These are phyloP conservation scores for Drosophila pectinifera DNA, from an alignment of 1,140 invertebrate genomes.

Conservation along the genomic window DNA sequence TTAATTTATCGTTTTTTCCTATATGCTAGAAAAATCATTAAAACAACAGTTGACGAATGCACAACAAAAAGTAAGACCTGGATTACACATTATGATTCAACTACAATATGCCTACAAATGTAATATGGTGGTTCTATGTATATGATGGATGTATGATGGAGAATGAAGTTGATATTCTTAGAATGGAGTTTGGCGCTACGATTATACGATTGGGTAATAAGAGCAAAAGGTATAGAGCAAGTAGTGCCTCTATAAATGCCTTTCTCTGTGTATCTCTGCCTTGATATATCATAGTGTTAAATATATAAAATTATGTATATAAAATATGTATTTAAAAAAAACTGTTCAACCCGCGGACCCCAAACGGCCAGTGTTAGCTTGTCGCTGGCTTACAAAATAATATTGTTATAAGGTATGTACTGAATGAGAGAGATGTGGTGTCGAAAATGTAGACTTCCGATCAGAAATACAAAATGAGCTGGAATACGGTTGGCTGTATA, in stretches of 20 bases:
- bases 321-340: slow-evolving; percentile 53
- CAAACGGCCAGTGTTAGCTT: slow-evolving; percentile 44
- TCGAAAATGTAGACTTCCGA: slow-evolving; percentile 38
- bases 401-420: slow-evolving; percentile 43
- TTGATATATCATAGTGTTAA: slow-evolving; percentile 25
- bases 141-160: slow-evolving; percentile 43
- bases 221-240: slow-evolving; percentile 11
- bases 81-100: slow-evolving; percentile 58
- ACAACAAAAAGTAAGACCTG: slow-evolving; percentile 54
- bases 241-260: slow-evolving; percentile 25
- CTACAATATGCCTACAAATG: slow-evolving; percentile 70
- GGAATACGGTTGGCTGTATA: slow-evolving; percentile 72
- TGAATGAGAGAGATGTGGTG: slow-evolving; percentile 40
- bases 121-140: slow-evolving; percentile 28
- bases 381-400: slow-evolving; percentile 46
- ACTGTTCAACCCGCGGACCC: slow-evolving; percentile 51
- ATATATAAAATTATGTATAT: slow-evolving; percentile 45
- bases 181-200: slow-evolving; percentile 47
- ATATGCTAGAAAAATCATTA: slow-evolving; percentile 51
- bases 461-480: slow-evolving; percentile 60
- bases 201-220: slow-evolving; percentile 23
- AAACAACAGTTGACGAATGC: slow-evolving; percentile 59
- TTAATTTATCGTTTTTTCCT: slow-evolving; percentile 38
- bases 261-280: slow-evolving; percentile 18
- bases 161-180: slow-evolving; percentile 49